Base-by-base conservation (phyloP, 2,797 vertebrate species). In the Tolypeutes matacus region DNA sequence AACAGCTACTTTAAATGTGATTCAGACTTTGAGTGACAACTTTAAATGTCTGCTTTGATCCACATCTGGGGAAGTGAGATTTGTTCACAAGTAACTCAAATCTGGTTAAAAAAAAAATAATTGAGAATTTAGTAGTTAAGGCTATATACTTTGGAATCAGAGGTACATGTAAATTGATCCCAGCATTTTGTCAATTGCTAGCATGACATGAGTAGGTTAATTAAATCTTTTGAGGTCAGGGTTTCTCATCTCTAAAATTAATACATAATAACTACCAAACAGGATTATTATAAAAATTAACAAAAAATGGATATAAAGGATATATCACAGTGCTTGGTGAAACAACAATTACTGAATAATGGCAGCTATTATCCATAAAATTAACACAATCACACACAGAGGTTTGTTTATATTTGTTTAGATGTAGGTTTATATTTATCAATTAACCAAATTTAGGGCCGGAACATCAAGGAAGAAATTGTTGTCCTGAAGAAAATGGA, bases 301-400 rank as follows among this genome's bases (percentile, higher is more conserved):
- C 27, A 80, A 21, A 46, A 60, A 87, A 81, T 36, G 27, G 21
- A 67, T 58, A 1, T 67, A 88, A 88, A 85, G 31, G 65, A 51
- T 2, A 53, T 67, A 72, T 77, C 51, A 86, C 31, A 73, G 21
- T 39, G 7, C 31, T 95, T 25, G 67, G 73, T 93, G 64, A 70
- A 78, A 77, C 96, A 94, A 81, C 49, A 96, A 75, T 58, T 62
- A 78, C 34, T 81, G 36, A 67, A 81, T 89, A 65, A 86, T 75
- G 8, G 6, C 20, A 75, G 10, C 34, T 81, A 21, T 46, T 93
- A 62, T 77, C 27, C 42, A 46, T 87, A 93, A 95, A n/a, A 69
- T 10, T 84, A 64, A 82, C 10, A 49, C 60, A 72, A 53, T 75
- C 17, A 76, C 31, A 76, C 8, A 34, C 14, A 73, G 31, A 69